Evolutionary conservation across 2,113 vertebrate genomes (phyloP).

Genomic region (Callipepla squamata): DNA sequence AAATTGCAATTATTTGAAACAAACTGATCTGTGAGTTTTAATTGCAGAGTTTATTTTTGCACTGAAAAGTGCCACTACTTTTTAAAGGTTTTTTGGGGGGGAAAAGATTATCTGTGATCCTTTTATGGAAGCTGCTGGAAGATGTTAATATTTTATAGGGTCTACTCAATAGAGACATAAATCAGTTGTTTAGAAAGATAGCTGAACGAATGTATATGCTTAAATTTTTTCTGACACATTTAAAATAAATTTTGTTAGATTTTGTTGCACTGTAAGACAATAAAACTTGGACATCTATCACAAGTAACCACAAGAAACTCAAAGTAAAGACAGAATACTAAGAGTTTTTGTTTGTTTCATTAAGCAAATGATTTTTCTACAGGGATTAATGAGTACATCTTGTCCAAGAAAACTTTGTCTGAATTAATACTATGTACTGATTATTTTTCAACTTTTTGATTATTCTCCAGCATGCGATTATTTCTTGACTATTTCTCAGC

Average conservation of each 20-base stretch:
- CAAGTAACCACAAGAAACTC: neutral
- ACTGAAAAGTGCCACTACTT: neutral
- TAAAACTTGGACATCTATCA: neutral
- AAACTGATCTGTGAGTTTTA: neutral
- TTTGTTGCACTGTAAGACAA: neutral
- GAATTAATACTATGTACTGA: neutral
- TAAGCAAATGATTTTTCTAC: neutral
- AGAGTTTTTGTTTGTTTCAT: neutral
- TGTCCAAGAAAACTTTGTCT: neutral
- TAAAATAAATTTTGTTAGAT: neutral
- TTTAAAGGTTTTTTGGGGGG: neutral
- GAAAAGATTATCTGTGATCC: neutral
- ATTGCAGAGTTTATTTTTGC: neutral
- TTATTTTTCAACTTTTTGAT: neutral
- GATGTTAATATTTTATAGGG: neutral
- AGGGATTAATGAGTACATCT: neutral
- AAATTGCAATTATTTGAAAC: neutral
- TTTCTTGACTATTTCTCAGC: neutral
- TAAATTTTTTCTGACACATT: neutral
- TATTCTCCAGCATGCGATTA: neutral
- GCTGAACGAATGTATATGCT: neutral
- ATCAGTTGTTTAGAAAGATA: neutral
- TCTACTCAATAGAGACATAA: neutral
- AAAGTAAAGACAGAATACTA: neutral
- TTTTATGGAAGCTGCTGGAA: neutral